Conservation (phyloP, 53 echinoderm and acorn worm genomes). For the Holothuria scabra region DNA sequence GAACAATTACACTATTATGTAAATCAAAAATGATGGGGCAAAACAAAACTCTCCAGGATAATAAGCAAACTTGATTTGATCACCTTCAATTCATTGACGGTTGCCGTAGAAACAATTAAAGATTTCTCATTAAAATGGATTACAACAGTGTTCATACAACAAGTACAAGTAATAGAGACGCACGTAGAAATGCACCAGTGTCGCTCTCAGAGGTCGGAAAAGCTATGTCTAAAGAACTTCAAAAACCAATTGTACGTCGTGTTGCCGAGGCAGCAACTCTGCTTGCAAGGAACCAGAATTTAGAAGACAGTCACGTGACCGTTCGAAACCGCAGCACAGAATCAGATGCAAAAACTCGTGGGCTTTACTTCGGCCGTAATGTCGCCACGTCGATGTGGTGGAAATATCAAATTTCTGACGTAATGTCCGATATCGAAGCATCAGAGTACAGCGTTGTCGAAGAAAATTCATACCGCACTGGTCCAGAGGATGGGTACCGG, state of each 20-base stretch:
- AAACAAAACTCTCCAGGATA: too few species aligned
- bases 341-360: background rate
- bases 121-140: background rate
- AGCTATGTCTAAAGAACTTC: conserved; percentile 21
- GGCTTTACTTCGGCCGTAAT: conserved; percentile 79
- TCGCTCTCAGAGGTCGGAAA: conserved; percentile 16
- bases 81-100: too few species aligned
- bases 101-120: too few species aligned
- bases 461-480: conserved; percentile 69
- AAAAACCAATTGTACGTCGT: background rate
- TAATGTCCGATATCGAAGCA: conserved; percentile 17
- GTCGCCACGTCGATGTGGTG: conserved; percentile 91
- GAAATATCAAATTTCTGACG: conserved; percentile 63
- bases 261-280: conserved; percentile 18
- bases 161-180: background rate
- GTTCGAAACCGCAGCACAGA: background rate
- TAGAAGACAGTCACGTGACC: background rate
- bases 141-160: background rate
- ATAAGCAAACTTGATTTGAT: too few species aligned
- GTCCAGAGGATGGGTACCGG: conserved; percentile 48
- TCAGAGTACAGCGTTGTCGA: background rate
- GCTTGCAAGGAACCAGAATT: background rate
- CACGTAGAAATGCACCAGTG: background rate
- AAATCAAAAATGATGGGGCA: too few species aligned
- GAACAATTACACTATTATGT: too few species aligned